A percentile compares a stretch with the other conserved stretches of the same genome.
These are phyloP conservation scores for Synergus japonicus DNA, from an alignment of 2,888 invertebrate species.

Conservation along the genomic window DNA sequence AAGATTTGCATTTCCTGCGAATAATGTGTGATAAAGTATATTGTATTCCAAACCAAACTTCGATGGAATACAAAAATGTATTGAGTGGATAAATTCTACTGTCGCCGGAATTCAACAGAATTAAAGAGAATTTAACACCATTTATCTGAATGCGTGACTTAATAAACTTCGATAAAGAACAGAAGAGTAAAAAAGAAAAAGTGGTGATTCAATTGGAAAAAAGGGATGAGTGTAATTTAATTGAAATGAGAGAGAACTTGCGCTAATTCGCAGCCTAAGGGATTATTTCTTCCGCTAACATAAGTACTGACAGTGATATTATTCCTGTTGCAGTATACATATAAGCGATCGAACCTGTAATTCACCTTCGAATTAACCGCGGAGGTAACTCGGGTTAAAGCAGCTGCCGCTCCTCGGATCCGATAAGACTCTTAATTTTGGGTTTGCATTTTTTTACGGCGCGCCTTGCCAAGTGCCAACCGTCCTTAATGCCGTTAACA, in stretches of 20 bases:
- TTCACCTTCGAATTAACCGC: conserved; percentile 23
- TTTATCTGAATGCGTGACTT: too few species aligned
- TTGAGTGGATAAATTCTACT: too few species aligned
- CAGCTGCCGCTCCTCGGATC: conserved; percentile 26
- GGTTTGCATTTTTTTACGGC: conserved; percentile 40
- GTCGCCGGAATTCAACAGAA: too few species aligned
- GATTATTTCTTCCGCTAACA: background rate
- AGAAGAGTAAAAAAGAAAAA: background rate
- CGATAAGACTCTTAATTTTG: conserved; percentile 35
- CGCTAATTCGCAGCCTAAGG: background rate
- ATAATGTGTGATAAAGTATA: background rate
- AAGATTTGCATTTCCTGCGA: conserved; percentile 4
- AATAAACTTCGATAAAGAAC: background rate
- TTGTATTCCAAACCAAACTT: too few species aligned
- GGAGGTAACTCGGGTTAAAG: conserved; percentile 29
- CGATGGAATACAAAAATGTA: too few species aligned
- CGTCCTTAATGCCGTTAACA: conserved; percentile 54
- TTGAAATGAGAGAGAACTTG: background rate
- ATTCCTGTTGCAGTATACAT: background rate
- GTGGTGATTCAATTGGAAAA: background rate
- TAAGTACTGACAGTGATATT: conserved; percentile 22
- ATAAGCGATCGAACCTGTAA: conserved; percentile 8
- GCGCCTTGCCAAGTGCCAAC: conserved; percentile 39
- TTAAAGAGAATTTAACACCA: too few species aligned
- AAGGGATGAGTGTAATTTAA: background rate